Percentiles rank a stretch among this genome's conserved stretches.
Evolutionary conservation across 2,797 vertebrate species (phyloP).

Genomic region (Myiotriccus ornatus): DNA sequence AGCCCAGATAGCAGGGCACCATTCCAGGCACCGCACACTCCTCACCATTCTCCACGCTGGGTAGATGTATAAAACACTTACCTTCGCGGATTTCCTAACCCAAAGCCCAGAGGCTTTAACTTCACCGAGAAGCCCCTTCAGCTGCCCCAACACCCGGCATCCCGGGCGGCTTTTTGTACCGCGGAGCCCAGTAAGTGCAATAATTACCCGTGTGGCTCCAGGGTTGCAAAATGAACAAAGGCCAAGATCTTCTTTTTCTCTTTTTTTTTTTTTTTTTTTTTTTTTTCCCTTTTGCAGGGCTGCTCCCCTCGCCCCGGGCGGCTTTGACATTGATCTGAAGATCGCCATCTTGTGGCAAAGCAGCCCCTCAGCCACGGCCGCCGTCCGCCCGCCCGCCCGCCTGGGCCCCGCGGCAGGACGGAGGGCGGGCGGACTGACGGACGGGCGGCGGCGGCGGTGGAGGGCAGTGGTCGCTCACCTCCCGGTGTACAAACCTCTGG

Average conservation of each 20-base stretch:
- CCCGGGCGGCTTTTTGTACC: background rate
- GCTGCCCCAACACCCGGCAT: background rate
- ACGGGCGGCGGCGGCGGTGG: background rate
- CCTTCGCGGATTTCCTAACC: slow-evolving; percentile 60
- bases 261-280: background rate
- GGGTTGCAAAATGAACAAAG: slow-evolving; percentile 80
- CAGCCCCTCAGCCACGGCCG: background rate
- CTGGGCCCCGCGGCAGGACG: background rate
- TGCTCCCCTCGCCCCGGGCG: slow-evolving; percentile 77
- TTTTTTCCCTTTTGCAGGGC: background rate
- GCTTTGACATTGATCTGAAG: slow-evolving; percentile 99
- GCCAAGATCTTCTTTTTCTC: slow-evolving; percentile 63
- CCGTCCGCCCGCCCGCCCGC: background rate
- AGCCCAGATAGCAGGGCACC: background rate
- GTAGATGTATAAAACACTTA: slow-evolving; percentile 66
- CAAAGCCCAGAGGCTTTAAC: slow-evolving; percentile 1
- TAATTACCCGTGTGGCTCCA: slow-evolving; percentile 73
- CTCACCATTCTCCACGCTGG: background rate
- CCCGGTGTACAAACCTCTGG: background rate
- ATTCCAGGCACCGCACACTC: background rate
- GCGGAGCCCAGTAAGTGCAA: slow-evolving; percentile 64
- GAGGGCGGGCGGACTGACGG: background rate
- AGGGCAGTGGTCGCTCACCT: background rate
- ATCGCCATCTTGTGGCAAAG: slow-evolving; percentile 91
- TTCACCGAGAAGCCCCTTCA: background rate